Percentiles rank a stretch among this genome's conserved stretches.
Conservation (phyloP, 1,140 invertebrate species). For the Caerostris extrusa region DNA sequence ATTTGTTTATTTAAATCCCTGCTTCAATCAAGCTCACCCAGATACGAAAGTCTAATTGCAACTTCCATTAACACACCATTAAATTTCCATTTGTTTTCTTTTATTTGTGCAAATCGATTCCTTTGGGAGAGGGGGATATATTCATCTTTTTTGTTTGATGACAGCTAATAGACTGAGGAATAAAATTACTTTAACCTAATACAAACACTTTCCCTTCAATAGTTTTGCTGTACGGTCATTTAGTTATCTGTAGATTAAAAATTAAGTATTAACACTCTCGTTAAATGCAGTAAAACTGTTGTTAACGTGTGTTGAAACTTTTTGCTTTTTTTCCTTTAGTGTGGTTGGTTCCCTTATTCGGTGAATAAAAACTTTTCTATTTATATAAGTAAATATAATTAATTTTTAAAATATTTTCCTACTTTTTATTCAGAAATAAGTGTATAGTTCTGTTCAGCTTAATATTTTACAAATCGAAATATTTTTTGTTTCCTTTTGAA, state of each 20-base stretch:
- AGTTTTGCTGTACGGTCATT: neutral
- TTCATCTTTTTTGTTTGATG: constrained; percentile 25
- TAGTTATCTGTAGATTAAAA: neutral
- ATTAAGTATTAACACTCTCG: neutral
- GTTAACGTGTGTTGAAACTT: too few species aligned
- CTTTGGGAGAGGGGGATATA: neutral
- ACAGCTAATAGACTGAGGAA: neutral
- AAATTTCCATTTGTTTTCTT: constrained; percentile 24
- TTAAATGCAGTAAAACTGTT: too few species aligned
- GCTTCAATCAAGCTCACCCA: constrained; percentile 9
- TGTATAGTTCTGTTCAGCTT: too few species aligned
- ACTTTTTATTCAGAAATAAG: too few species aligned
- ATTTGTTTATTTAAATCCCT: neutral
- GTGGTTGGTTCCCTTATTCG: too few species aligned
- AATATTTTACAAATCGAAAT: too few species aligned
- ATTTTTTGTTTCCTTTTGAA: too few species aligned
- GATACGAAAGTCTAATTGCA: constrained; percentile 34
- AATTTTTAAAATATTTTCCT: too few species aligned
- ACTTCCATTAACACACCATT: constrained; percentile 42
- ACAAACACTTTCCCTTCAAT: neutral
- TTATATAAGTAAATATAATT: too few species aligned
- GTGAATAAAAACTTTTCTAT: too few species aligned
- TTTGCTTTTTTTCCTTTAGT: too few species aligned
- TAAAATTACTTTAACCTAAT: constrained; percentile 17
- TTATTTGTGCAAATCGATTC: constrained; percentile 21